Percentiles rank a stretch among this genome's conserved stretches.
These are phyloP conservation scores for Phylloscopus trochilus DNA, from an alignment of 2,113 vertebrate genomes.

Conservation along the genomic window DNA sequence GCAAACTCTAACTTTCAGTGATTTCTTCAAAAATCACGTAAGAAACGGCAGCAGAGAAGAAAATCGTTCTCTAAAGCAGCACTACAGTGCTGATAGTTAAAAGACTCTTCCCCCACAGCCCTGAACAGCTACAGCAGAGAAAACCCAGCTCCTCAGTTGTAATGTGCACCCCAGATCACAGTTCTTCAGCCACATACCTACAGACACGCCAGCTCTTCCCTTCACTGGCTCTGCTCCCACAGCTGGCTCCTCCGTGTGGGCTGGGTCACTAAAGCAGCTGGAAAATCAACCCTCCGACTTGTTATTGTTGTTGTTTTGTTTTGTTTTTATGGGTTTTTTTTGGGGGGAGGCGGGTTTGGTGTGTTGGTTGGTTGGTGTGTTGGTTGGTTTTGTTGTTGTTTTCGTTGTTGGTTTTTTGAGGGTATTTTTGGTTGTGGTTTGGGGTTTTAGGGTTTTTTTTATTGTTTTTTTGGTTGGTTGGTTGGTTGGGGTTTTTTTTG, in stretches of 20 bases:
- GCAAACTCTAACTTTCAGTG: background rate
- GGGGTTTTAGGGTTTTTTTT: no score
- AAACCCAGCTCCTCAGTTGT: background rate
- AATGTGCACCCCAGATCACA: background rate
- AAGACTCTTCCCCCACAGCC: background rate
- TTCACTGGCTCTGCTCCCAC: background rate
- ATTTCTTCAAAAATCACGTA: background rate
- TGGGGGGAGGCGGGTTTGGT: no score
- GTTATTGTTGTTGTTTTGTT: background rate
- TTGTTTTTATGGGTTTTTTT: no score
- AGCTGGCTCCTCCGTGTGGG: background rate
- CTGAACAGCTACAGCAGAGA: background rate
- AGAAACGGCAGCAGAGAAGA: background rate
- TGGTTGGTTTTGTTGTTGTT: background rate
- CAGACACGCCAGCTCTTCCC: background rate
- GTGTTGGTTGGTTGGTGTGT: no score
- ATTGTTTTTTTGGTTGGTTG: no score
- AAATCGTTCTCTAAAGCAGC: background rate
- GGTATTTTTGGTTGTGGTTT: no score
- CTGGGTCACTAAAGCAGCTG: background rate
- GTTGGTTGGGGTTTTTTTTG: no score
- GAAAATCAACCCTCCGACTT: background rate
- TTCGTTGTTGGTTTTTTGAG: no score
- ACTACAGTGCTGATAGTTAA: background rate
- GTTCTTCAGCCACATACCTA: background rate